Percentiles rank a stretch among this genome's conserved stretches.
These are phyloP conservation scores for Cataglyphis hispanica DNA, from an alignment of 1,140 invertebrate genomes.

Conservation along the genomic window DNA sequence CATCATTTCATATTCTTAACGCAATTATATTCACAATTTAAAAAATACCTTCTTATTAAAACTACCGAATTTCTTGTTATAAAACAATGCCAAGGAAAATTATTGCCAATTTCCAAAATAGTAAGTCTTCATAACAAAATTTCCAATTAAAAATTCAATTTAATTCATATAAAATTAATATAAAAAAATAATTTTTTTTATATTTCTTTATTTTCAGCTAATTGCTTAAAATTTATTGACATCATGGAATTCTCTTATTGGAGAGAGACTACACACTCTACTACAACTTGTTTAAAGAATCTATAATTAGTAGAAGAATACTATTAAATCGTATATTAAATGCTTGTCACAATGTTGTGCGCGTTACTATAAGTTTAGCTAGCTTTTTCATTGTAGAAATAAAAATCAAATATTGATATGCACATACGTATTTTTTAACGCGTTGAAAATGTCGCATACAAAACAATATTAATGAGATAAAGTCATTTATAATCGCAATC, in stretches of 20 bases:
- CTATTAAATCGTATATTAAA: conserved; percentile 19
- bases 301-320: conserved; percentile 27
- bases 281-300: background rate
- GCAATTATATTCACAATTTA: background rate
- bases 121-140: background rate
- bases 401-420: conserved; percentile 35
- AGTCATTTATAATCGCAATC: background rate
- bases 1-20: background rate
- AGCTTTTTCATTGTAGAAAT: background rate
- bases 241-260: background rate
- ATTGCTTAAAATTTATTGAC: background rate
- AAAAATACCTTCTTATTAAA: background rate
- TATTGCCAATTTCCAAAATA: background rate
- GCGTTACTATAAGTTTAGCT: background rate
- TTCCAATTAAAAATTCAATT: conserved; percentile 3
- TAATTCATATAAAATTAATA: background rate
- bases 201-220: background rate
- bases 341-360: conserved; percentile 24
- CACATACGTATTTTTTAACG: background rate
- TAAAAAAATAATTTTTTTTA: too few relatives aligned
- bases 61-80: background rate
- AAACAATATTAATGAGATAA: background rate
- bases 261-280: background rate
- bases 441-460: background rate
- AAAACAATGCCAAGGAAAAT: background rate